These are phyloP conservation scores for Megalurothrips usitatus DNA, from an alignment of 2,888 invertebrate species.

Conservation along the genomic window DNA sequence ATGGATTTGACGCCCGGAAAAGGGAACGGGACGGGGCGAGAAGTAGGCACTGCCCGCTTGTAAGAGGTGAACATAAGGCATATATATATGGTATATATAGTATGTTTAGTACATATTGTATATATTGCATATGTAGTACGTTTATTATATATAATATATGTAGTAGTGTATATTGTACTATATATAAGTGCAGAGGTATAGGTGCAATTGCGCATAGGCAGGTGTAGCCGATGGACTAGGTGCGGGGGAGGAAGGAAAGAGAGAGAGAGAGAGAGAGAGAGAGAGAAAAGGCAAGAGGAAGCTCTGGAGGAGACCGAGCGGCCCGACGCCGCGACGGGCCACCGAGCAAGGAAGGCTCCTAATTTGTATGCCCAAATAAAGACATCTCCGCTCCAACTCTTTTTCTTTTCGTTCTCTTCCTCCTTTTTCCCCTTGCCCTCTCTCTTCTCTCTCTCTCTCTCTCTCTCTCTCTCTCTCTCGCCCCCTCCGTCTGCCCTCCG, in stretches of 20 bases:
- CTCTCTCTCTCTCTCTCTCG: neutral
- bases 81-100: too few species aligned
- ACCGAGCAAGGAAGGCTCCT: neutral
- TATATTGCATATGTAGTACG: too few species aligned
- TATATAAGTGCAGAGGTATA: neutral
- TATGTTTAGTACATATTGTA: too few species aligned
- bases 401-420: neutral
- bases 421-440: neutral
- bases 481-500: neutral
- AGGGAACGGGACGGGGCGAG: too few species aligned
- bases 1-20: neutral
- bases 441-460: too few species aligned
- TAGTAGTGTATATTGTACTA: too few species aligned
- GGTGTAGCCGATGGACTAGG: neutral
- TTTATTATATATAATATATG: too few species aligned
- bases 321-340: neutral
- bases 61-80: too few species aligned
- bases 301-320: neutral
- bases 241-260: neutral
- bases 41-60: too few species aligned
- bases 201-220: too few species aligned
- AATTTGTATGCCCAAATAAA: conserved; percentile 16
- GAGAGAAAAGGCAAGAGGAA: neutral
- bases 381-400: neutral
- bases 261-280: neutral